phyloP scores from a whole-genome alignment of 2,113 vertebrate species.

The Copsychus sechellarum region DNA sequence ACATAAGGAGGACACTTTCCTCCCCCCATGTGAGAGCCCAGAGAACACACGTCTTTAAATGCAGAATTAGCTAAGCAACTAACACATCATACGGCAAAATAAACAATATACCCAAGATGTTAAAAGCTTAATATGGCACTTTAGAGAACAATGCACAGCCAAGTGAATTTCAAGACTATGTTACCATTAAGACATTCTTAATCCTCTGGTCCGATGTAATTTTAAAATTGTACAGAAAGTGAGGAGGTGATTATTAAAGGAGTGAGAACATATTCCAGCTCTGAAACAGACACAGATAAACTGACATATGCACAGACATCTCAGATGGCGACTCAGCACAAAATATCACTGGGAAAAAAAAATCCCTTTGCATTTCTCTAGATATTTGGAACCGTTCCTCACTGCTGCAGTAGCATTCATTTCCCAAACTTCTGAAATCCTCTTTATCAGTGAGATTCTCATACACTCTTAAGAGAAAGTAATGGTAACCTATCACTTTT shows the following conservation, averaged over 20 bases:
- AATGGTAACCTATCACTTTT: conserved; percentile 59
- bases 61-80: conserved; percentile 45
- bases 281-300: conserved; percentile 32
- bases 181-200: neutral
- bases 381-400: neutral
- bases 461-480: conserved; percentile 59
- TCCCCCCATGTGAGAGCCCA: neutral
- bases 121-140: conserved; percentile 30
- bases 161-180: neutral
- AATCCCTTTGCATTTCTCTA: conserved; percentile 19
- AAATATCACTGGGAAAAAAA: neutral
- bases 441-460: conserved; percentile 58
- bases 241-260: conserved; percentile 17
- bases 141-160: conserved; percentile 10
- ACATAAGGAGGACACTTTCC: conserved; percentile 39
- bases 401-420: conserved; percentile 27
- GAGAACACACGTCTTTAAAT: neutral
- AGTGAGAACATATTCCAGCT: neutral
- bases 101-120: conserved; percentile 33
- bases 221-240: neutral
- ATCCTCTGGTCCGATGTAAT: neutral
- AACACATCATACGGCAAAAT: conserved; percentile 38
- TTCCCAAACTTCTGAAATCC: conserved; percentile 63
- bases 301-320: conserved; percentile 29
- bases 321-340: conserved; percentile 41